Base-by-base conservation (phyloP, 2,888 invertebrate species). In the Neoascia interrupta region DNA sequence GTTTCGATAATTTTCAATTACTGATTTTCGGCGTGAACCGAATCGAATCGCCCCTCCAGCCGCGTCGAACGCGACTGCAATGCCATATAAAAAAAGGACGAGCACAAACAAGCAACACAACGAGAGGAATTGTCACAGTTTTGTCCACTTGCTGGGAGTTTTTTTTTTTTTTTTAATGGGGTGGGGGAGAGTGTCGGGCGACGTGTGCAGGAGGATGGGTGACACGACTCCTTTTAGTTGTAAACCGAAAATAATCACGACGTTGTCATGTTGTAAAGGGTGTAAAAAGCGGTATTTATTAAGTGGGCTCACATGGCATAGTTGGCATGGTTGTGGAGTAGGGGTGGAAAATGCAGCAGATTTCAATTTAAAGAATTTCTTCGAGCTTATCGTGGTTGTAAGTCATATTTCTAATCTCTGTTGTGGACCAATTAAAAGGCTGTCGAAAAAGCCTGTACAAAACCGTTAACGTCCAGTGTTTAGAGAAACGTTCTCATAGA, bases 1-100 rank as follows among this genome's bases (percentile, higher is more conserved):
- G 86, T 87, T 85, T 85, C 84, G 87, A 87, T 87, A 87, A 87
- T 87, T 87, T 87, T 87, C 87, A 87, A 87, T 87, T 86, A 87
- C 80, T 80, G 80, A 80, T 80, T 80, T 80, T 80, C 80, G 74
- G 80, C 80, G 74, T 80, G 80, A 80, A 80, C 80, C 80, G 80
- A 63, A 80, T 63, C 80, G 80, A 80, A 80, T 73, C 41, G 61
- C 13, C 31, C 58, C n/a, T n/a, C n/a, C n/a, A n/a, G n/a, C 28
- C 19, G 61, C 13, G 11, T 16, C 13, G 37, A 36, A n/a, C 61
- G 34, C 64, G 53, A 66, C 60, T 76, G 72, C 58, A 72, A 41
- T 60, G 60, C 26, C 41, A 56, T 68, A 47, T 45, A 76, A 64
- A 63, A 70, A 49, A 43, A 53, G 45, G 61, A 61, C 49, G 51